Evolutionary conservation across 2,113 vertebrate species (phyloP).

Genomic region (Anarrhichthys ocellatus): DNA sequence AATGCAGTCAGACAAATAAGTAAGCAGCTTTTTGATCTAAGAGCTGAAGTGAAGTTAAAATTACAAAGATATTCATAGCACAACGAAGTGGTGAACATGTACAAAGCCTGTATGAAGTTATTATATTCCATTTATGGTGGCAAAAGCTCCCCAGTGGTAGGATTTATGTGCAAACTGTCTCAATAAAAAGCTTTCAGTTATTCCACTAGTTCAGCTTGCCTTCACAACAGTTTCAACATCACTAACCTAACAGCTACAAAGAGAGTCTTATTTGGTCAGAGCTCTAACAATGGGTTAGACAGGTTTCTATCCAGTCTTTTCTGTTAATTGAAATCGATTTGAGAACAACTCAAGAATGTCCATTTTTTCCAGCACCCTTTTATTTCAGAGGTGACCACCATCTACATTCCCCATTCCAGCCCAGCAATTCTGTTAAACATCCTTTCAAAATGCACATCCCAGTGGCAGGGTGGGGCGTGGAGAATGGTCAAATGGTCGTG

Average conservation of each 20-base stretch:
- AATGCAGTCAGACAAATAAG: neutral
- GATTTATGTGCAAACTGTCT: neutral
- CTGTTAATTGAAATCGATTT: constrained; percentile 13
- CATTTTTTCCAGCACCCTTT: constrained; percentile 5
- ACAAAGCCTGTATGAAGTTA: constrained; percentile 3
- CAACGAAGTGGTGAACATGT: neutral
- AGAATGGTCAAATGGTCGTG: constrained; percentile 20
- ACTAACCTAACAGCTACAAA: neutral
- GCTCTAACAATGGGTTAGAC: neutral
- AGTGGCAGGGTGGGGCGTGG: constrained; percentile 1
- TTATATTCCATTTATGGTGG: neutral
- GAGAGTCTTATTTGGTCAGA: neutral
- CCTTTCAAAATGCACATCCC: constrained; percentile 34
- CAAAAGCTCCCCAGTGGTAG: neutral
- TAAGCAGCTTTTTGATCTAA: neutral
- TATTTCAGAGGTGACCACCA: constrained; percentile 8
- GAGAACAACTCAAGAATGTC: neutral
- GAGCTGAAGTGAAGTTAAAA: neutral
- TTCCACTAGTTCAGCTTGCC: neutral
- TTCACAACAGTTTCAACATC: neutral
- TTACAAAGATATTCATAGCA: constrained; percentile 2
- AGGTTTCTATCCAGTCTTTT: neutral
- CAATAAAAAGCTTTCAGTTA: neutral
- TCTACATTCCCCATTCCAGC: constrained; percentile 1
- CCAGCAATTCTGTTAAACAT: constrained; percentile 28